Evolutionary conservation across 2,113 vertebrate species (phyloP).

Genomic region (Raja brachyura): DNA sequence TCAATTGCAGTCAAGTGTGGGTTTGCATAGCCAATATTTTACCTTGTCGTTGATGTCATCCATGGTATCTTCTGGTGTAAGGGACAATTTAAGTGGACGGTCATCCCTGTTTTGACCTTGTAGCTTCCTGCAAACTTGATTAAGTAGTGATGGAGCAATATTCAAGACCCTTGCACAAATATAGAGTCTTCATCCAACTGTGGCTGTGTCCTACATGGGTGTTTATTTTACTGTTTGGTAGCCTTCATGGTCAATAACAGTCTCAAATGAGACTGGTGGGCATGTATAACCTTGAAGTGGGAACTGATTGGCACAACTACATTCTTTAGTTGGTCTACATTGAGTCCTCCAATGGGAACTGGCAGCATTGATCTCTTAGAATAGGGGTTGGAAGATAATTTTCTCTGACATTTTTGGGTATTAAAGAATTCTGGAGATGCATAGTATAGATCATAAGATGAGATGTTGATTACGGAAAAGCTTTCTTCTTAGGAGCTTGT

Average conservation of each 20-base stretch:
- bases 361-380: neutral
- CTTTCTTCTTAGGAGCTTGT: no score
- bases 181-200: neutral
- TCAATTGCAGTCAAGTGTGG: no score
- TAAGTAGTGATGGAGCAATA: no score
- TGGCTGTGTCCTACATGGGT: neutral
- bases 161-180: no score
- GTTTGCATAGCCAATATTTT: no score
- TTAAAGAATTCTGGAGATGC: no score
- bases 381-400: neutral
- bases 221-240: neutral
- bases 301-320: neutral
- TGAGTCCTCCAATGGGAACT: neutral
- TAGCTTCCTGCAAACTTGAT: neutral
- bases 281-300: neutral
- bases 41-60: no score
- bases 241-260: neutral
- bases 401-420: no score
- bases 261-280: neutral
- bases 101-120: neutral
- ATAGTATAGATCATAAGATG: no score
- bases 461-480: no score
- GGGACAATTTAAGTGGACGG: no score
- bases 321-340: neutral
- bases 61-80: no score